phyloP scores from a whole-genome alignment of 2,888 invertebrate genomes.

The Coleophora deauratella region DNA sequence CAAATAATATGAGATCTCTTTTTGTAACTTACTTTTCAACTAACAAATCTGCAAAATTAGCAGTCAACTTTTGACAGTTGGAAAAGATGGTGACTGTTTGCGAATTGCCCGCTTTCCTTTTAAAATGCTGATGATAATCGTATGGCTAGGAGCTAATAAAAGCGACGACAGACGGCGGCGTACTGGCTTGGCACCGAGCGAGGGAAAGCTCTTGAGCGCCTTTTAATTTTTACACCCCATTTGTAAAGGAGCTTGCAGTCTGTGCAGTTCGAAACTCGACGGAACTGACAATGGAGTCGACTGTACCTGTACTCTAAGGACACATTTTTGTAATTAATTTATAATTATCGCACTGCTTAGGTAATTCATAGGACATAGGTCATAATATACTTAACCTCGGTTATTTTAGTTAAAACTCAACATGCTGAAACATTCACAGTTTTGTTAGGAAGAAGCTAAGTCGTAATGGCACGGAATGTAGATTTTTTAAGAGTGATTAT shows the following conservation, averaged over 20 bases:
- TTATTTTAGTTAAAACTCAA: too few species aligned
- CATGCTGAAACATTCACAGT: too few species aligned
- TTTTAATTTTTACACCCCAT: slow-evolving; percentile 73
- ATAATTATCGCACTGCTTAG: too few species aligned
- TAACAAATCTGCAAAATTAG: background rate
- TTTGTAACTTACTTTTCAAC: background rate
- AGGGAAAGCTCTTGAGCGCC: slow-evolving; percentile 39
- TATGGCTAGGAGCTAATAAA: slow-evolving; percentile 42
- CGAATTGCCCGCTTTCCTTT: slow-evolving; percentile 33
- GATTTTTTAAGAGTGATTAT: too few species aligned
- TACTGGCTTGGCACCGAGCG: slow-evolving; percentile 13
- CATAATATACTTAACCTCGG: too few species aligned
- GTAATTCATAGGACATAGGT: too few species aligned
- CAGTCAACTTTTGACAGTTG: too few species aligned
- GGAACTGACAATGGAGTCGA: slow-evolving; percentile 18
- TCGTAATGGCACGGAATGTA: too few species aligned
- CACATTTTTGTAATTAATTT: too few species aligned
- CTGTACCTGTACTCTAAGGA: background rate
- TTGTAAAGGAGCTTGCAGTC: slow-evolving; percentile 43
- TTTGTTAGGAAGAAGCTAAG: too few species aligned
- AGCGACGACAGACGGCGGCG: slow-evolving; percentile 32
- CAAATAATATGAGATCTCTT: too few species aligned
- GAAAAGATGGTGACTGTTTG: too few species aligned
- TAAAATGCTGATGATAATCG: slow-evolving; percentile 20
- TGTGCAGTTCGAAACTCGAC: slow-evolving; percentile 24